These are phyloP conservation scores for Polydesmus complanatus DNA, from an alignment of 2,888 invertebrate species.

Conservation along the genomic window DNA sequence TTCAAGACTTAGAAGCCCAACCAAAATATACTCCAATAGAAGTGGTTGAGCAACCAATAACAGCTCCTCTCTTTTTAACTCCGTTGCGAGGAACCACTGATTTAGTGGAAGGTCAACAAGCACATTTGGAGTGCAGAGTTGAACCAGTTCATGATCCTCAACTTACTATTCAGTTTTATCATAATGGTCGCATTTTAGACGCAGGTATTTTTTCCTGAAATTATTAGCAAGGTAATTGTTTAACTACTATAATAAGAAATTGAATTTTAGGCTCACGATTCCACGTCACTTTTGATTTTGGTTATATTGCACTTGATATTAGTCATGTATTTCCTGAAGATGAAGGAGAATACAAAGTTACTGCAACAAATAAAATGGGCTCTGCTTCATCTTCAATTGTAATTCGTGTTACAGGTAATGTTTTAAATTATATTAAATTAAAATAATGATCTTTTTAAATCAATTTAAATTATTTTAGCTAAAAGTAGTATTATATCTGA, in stretches of 20 bases:
- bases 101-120: constrained; percentile 79
- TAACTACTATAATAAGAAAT: background rate
- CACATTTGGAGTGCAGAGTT: constrained; percentile 86
- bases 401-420: constrained; percentile 52
- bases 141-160: constrained; percentile 83
- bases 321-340: constrained; percentile 88
- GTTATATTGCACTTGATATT: constrained; percentile 90
- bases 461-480: constrained; percentile 13
- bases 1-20: constrained; percentile 77
- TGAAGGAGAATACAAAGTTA: constrained; percentile 85
- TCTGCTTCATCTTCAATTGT: constrained; percentile 71
- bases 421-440: background rate
- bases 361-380: constrained; percentile 81
- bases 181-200: constrained; percentile 79
- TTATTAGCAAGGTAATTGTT: constrained; percentile 4
- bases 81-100: constrained; percentile 71
- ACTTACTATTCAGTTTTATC: constrained; percentile 76
- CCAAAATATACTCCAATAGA: constrained; percentile 63
- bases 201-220: constrained; percentile 51
- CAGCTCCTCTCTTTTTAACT: constrained; percentile 68
- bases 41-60: constrained; percentile 53
- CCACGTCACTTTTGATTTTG: constrained; percentile 94
- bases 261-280: constrained; percentile 47
- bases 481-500: constrained; percentile 67
- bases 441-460: background rate